These are phyloP conservation scores for Drosophila formosana DNA, from an alignment of 2,888 invertebrate species.

Conservation along the genomic window DNA sequence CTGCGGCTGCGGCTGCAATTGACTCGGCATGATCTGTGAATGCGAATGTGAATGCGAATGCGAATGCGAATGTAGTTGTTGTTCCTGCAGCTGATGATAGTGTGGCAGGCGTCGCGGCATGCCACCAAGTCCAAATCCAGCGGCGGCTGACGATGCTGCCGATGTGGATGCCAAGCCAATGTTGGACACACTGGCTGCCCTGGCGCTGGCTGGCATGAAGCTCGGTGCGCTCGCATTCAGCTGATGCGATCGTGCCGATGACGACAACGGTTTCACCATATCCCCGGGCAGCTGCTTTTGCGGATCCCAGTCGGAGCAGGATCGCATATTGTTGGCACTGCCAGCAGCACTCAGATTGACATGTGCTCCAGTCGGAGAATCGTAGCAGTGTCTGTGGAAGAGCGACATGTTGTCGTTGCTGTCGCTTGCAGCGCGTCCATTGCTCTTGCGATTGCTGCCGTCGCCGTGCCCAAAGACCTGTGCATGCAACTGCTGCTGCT, in stretches of 20 bases:
- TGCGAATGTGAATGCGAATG: not conserved
- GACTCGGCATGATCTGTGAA: conserved; percentile 28
- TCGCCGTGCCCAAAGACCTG: conserved; percentile 22
- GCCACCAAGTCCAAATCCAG: not conserved
- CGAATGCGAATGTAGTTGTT: too few relatives aligned
- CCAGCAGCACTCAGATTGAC: conserved; percentile 2
- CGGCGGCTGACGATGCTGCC: not conserved
- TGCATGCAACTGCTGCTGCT: not conserved
- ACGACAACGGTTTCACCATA: conserved; percentile 1
- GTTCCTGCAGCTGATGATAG: not conserved
- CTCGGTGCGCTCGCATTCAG: conserved; percentile 57
- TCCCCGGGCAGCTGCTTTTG: conserved; percentile 9
- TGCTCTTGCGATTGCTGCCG: not conserved
- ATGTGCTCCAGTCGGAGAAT: not conserved
- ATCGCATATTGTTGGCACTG: conserved; percentile 16
- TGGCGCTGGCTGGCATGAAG: conserved; percentile 49
- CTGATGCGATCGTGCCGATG: conserved; percentile 22
- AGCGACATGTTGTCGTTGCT: not conserved
- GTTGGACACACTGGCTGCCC: not conserved
- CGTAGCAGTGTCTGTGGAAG: conserved; percentile 23
- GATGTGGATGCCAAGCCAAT: not conserved
- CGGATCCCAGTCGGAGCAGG: conserved; percentile 23
- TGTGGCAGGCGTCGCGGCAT: not conserved
- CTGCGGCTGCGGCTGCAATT: conserved; percentile 50
- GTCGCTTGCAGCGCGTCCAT: not conserved